Conservation (phyloP, 2,888 invertebrate species). For the Molanna angustata region DNA sequence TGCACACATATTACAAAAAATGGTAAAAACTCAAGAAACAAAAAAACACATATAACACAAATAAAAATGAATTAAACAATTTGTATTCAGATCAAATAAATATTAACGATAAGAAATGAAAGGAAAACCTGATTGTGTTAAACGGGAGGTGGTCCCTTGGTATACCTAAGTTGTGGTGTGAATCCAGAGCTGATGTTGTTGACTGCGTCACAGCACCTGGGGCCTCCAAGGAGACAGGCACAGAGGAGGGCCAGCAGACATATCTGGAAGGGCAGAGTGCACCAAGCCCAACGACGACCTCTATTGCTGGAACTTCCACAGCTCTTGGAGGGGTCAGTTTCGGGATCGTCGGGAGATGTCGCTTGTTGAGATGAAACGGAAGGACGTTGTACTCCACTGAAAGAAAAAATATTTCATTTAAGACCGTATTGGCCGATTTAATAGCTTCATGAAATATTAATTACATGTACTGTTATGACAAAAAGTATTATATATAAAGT, state of each 20-base stretch:
- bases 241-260: slow-evolving; percentile 71
- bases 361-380: neutral
- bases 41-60: too few relatives aligned
- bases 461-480: too few relatives aligned
- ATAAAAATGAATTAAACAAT: too few relatives aligned
- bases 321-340: slow-evolving; percentile 33
- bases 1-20: too few relatives aligned
- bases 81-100: neutral
- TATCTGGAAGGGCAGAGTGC: slow-evolving; percentile 74
- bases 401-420: slow-evolving; percentile 1
- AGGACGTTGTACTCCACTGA: neutral
- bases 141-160: slow-evolving; percentile 79
- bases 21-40: too few relatives aligned
- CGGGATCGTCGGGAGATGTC: slow-evolving; percentile 26
- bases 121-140: too few relatives aligned
- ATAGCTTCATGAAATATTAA: too few relatives aligned
- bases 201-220: slow-evolving; percentile 74
- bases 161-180: slow-evolving; percentile 77
- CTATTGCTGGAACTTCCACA: slow-evolving; percentile 56
- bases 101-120: neutral
- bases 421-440: too few relatives aligned
- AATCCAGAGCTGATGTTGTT: slow-evolving; percentile 73
- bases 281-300: slow-evolving; percentile 65
- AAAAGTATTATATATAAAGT: too few relatives aligned
- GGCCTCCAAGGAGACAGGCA: slow-evolving; percentile 72